phyloP scores from a whole-genome alignment of 2,888 invertebrate species.

The Gonocerus acuteangulatus region DNA sequence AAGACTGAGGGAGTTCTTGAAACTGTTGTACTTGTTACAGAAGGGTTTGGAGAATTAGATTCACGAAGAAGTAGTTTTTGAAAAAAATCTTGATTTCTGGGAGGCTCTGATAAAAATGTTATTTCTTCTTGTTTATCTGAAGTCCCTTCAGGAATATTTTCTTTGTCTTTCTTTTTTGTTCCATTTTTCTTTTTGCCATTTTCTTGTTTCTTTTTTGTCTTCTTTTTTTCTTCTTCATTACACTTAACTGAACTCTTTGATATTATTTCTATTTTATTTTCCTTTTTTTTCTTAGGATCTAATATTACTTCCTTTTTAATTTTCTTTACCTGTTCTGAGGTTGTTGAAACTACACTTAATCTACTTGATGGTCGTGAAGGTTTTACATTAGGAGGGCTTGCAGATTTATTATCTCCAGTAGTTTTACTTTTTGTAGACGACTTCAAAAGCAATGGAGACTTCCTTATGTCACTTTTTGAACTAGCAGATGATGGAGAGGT shows the following conservation, averaged over 20 bases:
- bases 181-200: conserved; percentile 38
- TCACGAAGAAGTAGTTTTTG: conserved; percentile 61
- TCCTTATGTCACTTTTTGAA: conserved; percentile 30
- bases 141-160: conserved; percentile 28
- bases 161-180: conserved; percentile 39
- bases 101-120: conserved; percentile 17
- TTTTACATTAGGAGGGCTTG: background rate
- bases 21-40: conserved; percentile 40
- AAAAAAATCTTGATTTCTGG: conserved; percentile 57
- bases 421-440: conserved; percentile 17
- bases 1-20: conserved; percentile 54
- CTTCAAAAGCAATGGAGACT: conserved; percentile 26
- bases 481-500: conserved; percentile 38
- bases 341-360: conserved; percentile 24
- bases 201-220: conserved; percentile 40
- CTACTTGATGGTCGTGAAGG: conserved; percentile 28
- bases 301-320: conserved; percentile 21
- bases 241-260: conserved; percentile 38
- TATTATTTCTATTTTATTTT: conserved; percentile 34
- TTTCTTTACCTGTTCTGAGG: conserved; percentile 32
- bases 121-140: background rate
- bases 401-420: conserved; percentile 21
- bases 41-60: conserved; percentile 43
- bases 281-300: conserved; percentile 40
- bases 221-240: conserved; percentile 35